These are phyloP conservation scores for Lepilemur septentrionalis DNA, from an alignment of 2,797 vertebrate species.

Conservation along the genomic window DNA sequence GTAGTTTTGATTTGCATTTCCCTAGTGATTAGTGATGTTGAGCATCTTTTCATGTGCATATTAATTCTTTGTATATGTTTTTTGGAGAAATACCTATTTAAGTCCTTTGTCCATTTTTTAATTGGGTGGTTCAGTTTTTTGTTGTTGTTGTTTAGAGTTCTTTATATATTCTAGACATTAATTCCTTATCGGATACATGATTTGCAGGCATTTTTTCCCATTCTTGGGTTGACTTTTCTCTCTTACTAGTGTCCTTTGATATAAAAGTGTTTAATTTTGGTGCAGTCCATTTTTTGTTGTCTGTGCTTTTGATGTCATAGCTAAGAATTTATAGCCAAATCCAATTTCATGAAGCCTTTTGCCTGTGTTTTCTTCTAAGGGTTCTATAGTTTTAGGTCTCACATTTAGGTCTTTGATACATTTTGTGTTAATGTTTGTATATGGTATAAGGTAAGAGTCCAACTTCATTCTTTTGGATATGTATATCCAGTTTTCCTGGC, in stretches of 20 bases:
- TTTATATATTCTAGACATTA: constrained; percentile 1
- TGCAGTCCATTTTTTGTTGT: background rate
- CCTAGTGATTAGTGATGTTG: background rate
- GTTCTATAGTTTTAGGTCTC: background rate
- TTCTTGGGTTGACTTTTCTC: constrained; percentile 16
- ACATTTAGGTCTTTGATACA: background rate
- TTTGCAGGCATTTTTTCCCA: background rate
- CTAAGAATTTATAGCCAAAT: background rate
- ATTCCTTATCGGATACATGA: background rate
- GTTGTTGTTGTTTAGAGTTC: background rate
- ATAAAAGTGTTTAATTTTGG: background rate
- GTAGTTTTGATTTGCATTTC: constrained; percentile 12
- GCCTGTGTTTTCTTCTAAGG: background rate
- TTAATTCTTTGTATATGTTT: background rate
- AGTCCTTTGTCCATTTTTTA: background rate
- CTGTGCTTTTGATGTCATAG: background rate
- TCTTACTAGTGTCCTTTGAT: background rate
- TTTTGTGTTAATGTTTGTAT: background rate
- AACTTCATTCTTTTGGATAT: background rate
- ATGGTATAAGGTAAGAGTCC: background rate
- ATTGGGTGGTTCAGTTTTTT: background rate
- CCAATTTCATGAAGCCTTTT: background rate
- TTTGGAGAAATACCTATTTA: background rate
- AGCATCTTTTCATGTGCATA: background rate
- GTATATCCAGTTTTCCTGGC: background rate